Evolutionary conservation across 1,140 invertebrate genomes (phyloP), one percentile per base, ranked within the genome.

Genomic region (Brevipalpus yothersi): DNA sequence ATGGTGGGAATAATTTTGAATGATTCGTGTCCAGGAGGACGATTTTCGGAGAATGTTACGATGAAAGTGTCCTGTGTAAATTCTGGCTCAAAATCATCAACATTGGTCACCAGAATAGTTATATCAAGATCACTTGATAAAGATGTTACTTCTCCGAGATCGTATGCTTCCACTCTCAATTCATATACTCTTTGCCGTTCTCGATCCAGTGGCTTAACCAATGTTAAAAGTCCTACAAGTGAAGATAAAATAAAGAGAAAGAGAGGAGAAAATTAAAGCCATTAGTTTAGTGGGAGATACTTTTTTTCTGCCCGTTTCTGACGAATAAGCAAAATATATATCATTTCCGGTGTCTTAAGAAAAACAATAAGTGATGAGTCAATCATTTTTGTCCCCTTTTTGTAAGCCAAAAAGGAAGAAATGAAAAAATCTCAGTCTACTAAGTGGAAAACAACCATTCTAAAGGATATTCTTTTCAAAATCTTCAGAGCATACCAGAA

Each of bases 61-160:
- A 65, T 62, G 55, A 66, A 67, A 60, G 60, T 56, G 63, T 82
- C 80, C n/a, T 81, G 70, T 15, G 83, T 72, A 71, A 93, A 93
- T 64, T 86, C 80, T 0, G 88, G 88, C 64, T 86, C 81, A 67
- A 84, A 86, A 67, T 87, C 86, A 69, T 90, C 86, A 0, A 91
- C 82, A 69, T 90, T 87, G 45, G 81, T 79, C 0, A 92, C 82
- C 66, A 88, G 86, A 64, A 92, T 81, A n/a, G 82, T 85, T 0
- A 93, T 69, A 70, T 91, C 87, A 9, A 91, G 71, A 69, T 91
- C 86, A 0, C 83, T 83, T 58, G 84, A 86, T 0, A 92, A 69
- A 0, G 85, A 79, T 1, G 86, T 87, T 10, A 87, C 87, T 39
- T 62, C 59, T 15, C 67, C 67, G 7, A 88, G 74, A 72, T 92